These are phyloP conservation scores for Aradus depressus DNA, from an alignment of 2,888 invertebrate species.

Conservation along the genomic window DNA sequence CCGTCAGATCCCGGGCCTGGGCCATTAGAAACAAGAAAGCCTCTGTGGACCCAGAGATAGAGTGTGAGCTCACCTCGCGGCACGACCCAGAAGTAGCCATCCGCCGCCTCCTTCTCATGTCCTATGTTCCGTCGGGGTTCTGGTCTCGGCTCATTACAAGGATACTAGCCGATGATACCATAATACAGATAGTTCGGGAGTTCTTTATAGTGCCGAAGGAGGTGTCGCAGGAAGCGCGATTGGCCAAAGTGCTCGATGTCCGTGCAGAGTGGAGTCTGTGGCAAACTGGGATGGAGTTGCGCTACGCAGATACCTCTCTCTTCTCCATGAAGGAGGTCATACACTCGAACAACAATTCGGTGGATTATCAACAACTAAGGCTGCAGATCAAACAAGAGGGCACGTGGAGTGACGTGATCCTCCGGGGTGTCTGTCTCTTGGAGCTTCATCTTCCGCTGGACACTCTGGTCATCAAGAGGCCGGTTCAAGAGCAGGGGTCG, in stretches of 20 bases:
- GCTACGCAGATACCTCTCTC: constrained; percentile 64
- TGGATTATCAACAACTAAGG: constrained; percentile 41
- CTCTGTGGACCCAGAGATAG: constrained; percentile 30
- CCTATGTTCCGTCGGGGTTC: constrained; percentile 96
- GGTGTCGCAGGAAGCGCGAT: constrained; percentile 49
- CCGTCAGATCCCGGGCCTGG: constrained; percentile 56
- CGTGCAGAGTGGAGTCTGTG: constrained; percentile 86
- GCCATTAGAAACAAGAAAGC: constrained; percentile 47
- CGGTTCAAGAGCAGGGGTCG: constrained; percentile 39
- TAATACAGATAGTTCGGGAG: constrained; percentile 63
- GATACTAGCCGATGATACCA: constrained; percentile 78
- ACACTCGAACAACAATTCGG: constrained; percentile 43
- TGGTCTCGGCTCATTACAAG: constrained; percentile 91
- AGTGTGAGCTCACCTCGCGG: constrained; percentile 40
- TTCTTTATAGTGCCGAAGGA: constrained; percentile 63
- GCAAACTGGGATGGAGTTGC: constrained; percentile 82
- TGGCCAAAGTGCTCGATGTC: constrained; percentile 51
- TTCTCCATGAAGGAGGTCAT: constrained; percentile 74
- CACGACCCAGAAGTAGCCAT: constrained; percentile 48
- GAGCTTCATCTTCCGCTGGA: constrained; percentile 75
- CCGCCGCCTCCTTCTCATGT: constrained; percentile 74
- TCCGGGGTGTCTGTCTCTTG: constrained; percentile 66
- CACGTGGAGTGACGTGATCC: constrained; percentile 72
- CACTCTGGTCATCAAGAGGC: constrained; percentile 46
- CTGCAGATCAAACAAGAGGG: constrained; percentile 66